Percentiles rank a stretch among this genome's conserved stretches.
phyloP scores from a whole-genome alignment of 1,140 invertebrate genomes.

The Lepidotrigona ventralis region DNA sequence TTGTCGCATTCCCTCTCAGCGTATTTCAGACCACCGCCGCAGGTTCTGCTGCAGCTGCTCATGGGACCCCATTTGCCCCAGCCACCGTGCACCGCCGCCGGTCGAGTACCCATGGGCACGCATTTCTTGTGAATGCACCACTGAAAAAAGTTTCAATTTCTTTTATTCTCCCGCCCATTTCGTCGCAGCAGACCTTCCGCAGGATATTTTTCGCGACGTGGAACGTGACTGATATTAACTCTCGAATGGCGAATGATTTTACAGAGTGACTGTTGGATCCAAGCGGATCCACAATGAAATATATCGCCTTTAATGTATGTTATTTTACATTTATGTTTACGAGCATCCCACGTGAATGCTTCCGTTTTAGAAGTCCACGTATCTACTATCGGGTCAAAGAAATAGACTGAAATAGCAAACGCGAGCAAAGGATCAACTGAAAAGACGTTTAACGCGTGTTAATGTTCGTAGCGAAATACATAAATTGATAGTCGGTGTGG shows the following conservation, averaged over 20 bases:
- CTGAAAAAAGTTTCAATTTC: constrained; percentile 72
- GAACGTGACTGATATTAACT: neutral
- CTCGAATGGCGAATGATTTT: no score
- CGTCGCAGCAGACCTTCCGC: neutral
- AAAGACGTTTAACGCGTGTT: neutral
- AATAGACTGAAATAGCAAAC: neutral
- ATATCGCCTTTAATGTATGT: no score
- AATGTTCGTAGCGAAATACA: neutral
- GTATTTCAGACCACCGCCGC: constrained; percentile 83
- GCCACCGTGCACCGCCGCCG: constrained; percentile 83
- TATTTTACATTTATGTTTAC: no score
- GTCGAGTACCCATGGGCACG: constrained; percentile 83
- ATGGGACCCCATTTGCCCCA: constrained; percentile 84
- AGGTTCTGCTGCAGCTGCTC: constrained; percentile 82
- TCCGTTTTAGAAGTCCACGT: no score
- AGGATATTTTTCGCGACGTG: neutral
- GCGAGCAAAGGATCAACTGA: neutral
- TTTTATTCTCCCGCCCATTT: neutral
- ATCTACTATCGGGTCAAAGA: no score
- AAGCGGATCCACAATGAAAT: no score
- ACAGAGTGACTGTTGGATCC: no score
- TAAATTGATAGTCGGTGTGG: neutral
- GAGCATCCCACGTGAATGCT: no score
- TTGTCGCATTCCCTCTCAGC: constrained; percentile 80
- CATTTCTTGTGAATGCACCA: constrained; percentile 86